A percentile compares a stretch with the other conserved stretches of the same genome.
phyloP scores from a whole-genome alignment of 1,140 invertebrate genomes.

The Coenobita brevimanus region DNA sequence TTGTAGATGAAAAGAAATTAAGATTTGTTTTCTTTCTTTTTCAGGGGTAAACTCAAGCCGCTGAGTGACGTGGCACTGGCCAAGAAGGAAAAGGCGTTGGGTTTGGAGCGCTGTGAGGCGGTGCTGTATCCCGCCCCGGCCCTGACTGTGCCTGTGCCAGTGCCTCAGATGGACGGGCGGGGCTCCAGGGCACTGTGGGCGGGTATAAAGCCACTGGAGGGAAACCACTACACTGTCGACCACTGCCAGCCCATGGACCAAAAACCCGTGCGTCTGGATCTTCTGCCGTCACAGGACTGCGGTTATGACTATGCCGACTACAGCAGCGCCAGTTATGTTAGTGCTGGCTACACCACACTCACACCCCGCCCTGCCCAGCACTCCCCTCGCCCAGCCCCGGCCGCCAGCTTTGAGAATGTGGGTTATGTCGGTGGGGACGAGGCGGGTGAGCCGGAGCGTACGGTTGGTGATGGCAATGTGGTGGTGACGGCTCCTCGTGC shows the following conservation, averaged over 20 bases:
- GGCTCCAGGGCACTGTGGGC: slow-evolving; percentile 86
- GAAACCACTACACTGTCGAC: slow-evolving; percentile 70
- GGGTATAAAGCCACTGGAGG: slow-evolving; percentile 83
- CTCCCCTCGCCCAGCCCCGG: slow-evolving; percentile 71
- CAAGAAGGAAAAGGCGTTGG: slow-evolving; percentile 69
- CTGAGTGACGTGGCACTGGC: slow-evolving; percentile 68
- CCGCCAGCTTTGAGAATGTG: slow-evolving; percentile 66
- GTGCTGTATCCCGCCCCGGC: slow-evolving; percentile 76
- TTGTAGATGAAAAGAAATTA: too few relatives aligned
- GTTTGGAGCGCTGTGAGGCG: slow-evolving; percentile 74
- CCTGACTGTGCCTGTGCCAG: slow-evolving; percentile 74
- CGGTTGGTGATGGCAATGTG: slow-evolving; percentile 56
- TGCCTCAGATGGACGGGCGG: slow-evolving; percentile 71
- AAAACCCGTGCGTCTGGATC: slow-evolving; percentile 66
- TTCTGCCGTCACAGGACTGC: slow-evolving; percentile 67
- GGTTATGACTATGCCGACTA: slow-evolving; percentile 69
- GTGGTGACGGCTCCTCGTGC: slow-evolving; percentile 66
- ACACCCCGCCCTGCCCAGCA: slow-evolving; percentile 78
- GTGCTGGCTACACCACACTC: slow-evolving; percentile 45
- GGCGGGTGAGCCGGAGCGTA: slow-evolving; percentile 51
- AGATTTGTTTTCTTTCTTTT: slow-evolving; percentile 23
- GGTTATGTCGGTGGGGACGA: slow-evolving; percentile 67
- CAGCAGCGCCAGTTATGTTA: slow-evolving; percentile 62
- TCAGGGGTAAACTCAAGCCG: slow-evolving; percentile 68
- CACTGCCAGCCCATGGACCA: slow-evolving; percentile 70